Base-by-base conservation (phyloP, 2,888 invertebrate genomes). In the Orgyia antiqua region DNA sequence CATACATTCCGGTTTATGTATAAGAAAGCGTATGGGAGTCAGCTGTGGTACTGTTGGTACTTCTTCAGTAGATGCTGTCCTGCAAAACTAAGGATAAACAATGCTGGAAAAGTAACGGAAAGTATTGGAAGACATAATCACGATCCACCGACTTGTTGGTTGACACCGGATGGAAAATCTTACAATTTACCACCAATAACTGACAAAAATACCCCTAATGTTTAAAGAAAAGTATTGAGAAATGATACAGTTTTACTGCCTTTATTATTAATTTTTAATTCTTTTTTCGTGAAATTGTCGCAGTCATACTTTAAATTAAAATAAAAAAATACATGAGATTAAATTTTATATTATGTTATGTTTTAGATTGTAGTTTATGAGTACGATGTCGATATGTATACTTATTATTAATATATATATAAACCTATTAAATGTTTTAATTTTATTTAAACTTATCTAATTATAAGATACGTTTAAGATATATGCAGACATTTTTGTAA, bases 1-100 rank as follows among this genome's bases (percentile, higher is more conserved):
- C 86, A 86, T 45, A 86, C 86, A 48, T 86, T 86, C 63, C 70
- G 86, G 42, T 86, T 86, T 37, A 86, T 86, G 86, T 86, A 86
- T 45, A 86, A 86, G 48, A 83, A 84, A 39, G 86, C 84, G 4
- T 86, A 82, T 52, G 86, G 86, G n/a, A 86, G 86, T 50, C 86
- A 86, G 33, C 57, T 86, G 2, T 86, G 86, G 86, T 86, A 86
- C 36, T 86, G 86, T 43, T 86, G 86, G 86, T 84, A 78, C 41
- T 86, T 86, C 76, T 86, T 86, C 61, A 86, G 82, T 27, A 55
- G 84, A 33, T 84, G 86, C 43, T 86, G 86, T 48, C 86, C 86
- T 6, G 86, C 86, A 0, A 86, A 86, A 42, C 52, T 86, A 9
- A 49, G 84, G 42, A 84, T 86, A 30, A 80, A 86, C 42, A 83